Conservation (phyloP, 64 coral and sea anemone genomes). For the Montipora sp. region DNA sequence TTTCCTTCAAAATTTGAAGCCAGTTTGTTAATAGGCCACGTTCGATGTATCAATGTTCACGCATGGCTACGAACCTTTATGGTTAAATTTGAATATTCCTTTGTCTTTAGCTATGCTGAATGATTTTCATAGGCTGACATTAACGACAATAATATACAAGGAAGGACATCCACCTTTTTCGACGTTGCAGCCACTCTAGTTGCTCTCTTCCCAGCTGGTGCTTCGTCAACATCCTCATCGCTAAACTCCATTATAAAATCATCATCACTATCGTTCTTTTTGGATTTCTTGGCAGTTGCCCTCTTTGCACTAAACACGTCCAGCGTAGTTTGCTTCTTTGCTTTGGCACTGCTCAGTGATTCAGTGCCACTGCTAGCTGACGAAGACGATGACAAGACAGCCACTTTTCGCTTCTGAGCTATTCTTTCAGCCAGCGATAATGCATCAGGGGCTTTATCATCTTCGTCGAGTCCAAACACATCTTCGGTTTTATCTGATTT, state of each 20-base stretch:
- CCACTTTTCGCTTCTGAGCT: neutral
- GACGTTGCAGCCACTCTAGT: neutral
- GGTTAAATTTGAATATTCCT: too few relatives aligned
- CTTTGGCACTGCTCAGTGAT: neutral
- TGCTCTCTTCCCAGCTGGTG: constrained; percentile 12
- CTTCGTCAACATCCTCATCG: constrained; percentile 47
- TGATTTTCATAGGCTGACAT: too few relatives aligned
- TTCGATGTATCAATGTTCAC: too few relatives aligned
- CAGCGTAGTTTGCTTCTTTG: constrained; percentile 44
- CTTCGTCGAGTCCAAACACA: constrained; percentile 29
- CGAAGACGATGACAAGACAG: constrained; percentile 22
- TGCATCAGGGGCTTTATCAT: neutral
- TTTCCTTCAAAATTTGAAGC: too few relatives aligned
- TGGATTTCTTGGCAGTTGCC: neutral
- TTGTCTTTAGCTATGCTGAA: too few relatives aligned
- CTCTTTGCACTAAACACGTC: constrained; percentile 21
- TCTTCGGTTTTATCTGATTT: constrained; percentile 17
- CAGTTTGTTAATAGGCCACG: too few relatives aligned
- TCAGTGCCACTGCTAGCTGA: constrained; percentile 11
- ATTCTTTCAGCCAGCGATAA: constrained; percentile 64
- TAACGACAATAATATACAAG: too few relatives aligned
- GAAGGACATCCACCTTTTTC: neutral
- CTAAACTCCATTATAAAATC: constrained; percentile 70
- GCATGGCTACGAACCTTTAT: too few relatives aligned
- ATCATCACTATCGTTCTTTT: constrained; percentile 39